phyloP scores from a whole-genome alignment of 2,113 vertebrate genomes.

The Phrynocephalus versicolor region DNA sequence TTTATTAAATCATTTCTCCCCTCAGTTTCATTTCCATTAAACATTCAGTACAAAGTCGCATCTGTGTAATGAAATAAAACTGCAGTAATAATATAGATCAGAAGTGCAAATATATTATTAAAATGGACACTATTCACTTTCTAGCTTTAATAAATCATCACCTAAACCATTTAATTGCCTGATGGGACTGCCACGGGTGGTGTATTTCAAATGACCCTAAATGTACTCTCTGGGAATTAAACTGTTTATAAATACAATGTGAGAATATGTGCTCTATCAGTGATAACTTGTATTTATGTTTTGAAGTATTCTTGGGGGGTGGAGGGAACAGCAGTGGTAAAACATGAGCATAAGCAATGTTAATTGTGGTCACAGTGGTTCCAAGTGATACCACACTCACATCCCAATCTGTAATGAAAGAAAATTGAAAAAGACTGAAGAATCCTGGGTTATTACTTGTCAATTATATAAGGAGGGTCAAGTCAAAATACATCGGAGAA shows the following conservation, averaged over 20 bases:
- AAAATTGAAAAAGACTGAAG: not conserved
- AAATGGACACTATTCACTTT: not conserved
- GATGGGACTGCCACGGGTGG: not conserved
- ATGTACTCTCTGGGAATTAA: not conserved
- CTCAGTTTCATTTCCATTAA: conserved; percentile 46
- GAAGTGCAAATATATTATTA: not conserved
- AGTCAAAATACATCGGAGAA: not conserved
- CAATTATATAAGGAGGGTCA: not conserved
- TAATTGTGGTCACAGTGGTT: not conserved
- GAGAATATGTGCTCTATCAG: not conserved
- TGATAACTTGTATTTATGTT: not conserved
- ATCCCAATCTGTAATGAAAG: not conserved
- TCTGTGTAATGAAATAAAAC: not conserved
- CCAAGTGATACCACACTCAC: not conserved
- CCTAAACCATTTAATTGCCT: not conserved
- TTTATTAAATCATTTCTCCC: conserved; percentile 34
- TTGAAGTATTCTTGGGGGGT: not conserved
- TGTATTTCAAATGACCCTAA: not conserved
- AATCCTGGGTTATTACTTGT: not conserved
- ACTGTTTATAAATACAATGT: not conserved
- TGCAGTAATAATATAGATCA: not conserved
- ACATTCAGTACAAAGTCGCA: conserved; percentile 17
- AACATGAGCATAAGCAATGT: not conserved
- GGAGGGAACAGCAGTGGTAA: not conserved
- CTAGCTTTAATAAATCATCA: conserved; percentile 2